Percentiles rank a stretch among this genome's conserved stretches.
These are phyloP conservation scores for Leptarthrus brevirostris DNA, from an alignment of 2,888 invertebrate genomes.

Conservation along the genomic window DNA sequence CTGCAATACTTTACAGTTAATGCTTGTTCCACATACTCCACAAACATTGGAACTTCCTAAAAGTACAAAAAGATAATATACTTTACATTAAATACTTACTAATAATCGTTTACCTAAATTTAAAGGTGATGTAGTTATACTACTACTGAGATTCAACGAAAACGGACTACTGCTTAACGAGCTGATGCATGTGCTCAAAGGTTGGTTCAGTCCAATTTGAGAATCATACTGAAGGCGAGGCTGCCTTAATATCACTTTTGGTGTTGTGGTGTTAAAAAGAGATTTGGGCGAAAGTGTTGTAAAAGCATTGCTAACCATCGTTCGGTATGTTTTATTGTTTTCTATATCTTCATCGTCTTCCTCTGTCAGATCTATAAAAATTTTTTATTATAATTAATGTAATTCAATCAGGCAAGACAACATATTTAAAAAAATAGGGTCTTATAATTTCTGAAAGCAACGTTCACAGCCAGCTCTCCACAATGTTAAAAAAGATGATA, in stretches of 20 bases:
- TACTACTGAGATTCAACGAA: slow-evolving; percentile 52
- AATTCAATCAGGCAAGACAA: too few relatives aligned
- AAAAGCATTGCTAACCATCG: slow-evolving; percentile 10
- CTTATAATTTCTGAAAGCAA: too few relatives aligned
- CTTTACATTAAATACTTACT: too few relatives aligned
- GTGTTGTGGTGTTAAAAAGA: slow-evolving; percentile 39
- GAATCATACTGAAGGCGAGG: slow-evolving; percentile 64
- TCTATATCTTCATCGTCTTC: slow-evolving; percentile 48
- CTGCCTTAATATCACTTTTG: slow-evolving; percentile 62
- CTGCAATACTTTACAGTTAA: slow-evolving; percentile 80
- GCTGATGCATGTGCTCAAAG: slow-evolving; percentile 59
- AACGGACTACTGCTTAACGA: slow-evolving; percentile 60
- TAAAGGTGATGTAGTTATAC: slow-evolving; percentile 37
- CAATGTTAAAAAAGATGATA: too few relatives aligned
- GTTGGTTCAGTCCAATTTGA: slow-evolving; percentile 50
- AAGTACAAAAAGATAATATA: too few relatives aligned
- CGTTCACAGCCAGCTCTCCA: too few relatives aligned
- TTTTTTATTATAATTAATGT: too few relatives aligned
- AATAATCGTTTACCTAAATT: slow-evolving; percentile 34
- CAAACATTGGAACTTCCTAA: slow-evolving; percentile 74
- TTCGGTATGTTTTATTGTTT: slow-evolving; percentile 17
- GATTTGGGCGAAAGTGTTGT: slow-evolving; percentile 36
- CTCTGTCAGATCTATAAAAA: slow-evolving; percentile 43
- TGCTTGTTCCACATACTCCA: slow-evolving; percentile 82
- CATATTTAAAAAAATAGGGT: too few relatives aligned